Base-by-base conservation (phyloP, 2,888 invertebrate species). In the Caenorhabditis zanzibari region DNA sequence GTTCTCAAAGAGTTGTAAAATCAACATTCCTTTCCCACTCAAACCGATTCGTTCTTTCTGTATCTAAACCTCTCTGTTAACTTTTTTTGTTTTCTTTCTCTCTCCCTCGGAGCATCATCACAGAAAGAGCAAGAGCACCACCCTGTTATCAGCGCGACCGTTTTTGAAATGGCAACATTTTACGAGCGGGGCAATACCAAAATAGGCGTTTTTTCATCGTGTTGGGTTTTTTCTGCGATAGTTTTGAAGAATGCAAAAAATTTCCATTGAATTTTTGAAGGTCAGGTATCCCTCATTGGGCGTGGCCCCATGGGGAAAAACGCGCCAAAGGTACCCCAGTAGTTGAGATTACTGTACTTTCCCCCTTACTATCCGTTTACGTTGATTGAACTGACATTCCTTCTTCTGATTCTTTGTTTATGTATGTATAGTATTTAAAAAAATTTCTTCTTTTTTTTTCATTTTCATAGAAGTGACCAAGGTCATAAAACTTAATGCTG, bases 181-280 rank as follows among this genome's bases (percentile, higher is more conserved):
- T 28, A 38, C 38, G 38, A 19, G 44, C 10, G 58, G 1, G 19
- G 9, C 49, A 7, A 26, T 26, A 41, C 54, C 49, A 69, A 56
- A 64, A 64, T 74, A 74, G 74, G 74, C 74, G 64, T 74, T 74
- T 74, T 73, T 73, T 64, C 64, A 44, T 64, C 63, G 63, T 26
- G 32, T 32, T n/a, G n/a, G 35, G 22, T 35, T 32, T 58, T n/a
- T 35, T 58, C 19, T 9, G 12, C 10, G 24, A 56, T 26, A 56
- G 56, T 24, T 32, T 32, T 32, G 12, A 38, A 38, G 10, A 12
- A 38, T 12, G 2, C 12, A 12, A 12, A 38, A 6, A 38, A 38
- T 38, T 12, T 38, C 10, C n/a, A 19, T 47, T n/a, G 19, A 58
- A 38, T 12, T 38, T 38, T 16, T 41, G 44, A 58, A 58, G 71